These are phyloP conservation scores for Vidua chalybeata DNA, from an alignment of 2,113 vertebrate species.

Conservation along the genomic window DNA sequence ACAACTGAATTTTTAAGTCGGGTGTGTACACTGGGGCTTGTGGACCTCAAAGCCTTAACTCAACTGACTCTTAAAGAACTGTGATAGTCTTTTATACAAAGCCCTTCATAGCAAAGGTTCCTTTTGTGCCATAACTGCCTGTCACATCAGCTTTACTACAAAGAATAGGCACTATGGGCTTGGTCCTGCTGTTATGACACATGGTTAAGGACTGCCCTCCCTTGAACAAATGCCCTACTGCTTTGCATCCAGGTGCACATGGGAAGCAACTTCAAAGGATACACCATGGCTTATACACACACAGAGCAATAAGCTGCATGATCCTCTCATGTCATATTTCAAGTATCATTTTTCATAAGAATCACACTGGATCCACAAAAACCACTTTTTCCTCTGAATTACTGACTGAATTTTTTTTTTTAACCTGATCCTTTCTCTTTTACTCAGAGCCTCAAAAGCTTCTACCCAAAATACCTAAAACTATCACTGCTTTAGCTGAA, in stretches of 20 bases:
- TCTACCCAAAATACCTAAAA: background rate
- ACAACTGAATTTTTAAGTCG: background rate
- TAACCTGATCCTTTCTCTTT: background rate
- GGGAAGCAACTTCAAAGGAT: conserved; percentile 30
- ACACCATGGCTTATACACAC: background rate
- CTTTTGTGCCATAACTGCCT: background rate
- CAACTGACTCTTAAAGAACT: conserved; percentile 20
- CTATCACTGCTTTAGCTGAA: background rate
- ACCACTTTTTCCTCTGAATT: background rate
- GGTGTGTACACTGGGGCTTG: background rate
- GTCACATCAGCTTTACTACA: background rate
- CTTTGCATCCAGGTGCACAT: background rate
- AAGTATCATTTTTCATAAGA: background rate
- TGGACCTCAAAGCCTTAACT: conserved; percentile 23
- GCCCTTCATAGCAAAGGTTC: conserved; percentile 23
- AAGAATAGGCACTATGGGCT: background rate
- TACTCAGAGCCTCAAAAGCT: background rate
- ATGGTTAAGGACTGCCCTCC: background rate
- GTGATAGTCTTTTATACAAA: conserved; percentile 11
- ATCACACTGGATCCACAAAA: background rate
- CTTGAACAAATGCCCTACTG: background rate
- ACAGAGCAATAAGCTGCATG: background rate
- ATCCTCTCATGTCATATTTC: background rate
- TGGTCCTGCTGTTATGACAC: conserved; percentile 23
- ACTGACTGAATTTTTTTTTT: background rate